Evolutionary conservation across 1,140 invertebrate species (phyloP).

Genomic region (Theocolax elegans): DNA sequence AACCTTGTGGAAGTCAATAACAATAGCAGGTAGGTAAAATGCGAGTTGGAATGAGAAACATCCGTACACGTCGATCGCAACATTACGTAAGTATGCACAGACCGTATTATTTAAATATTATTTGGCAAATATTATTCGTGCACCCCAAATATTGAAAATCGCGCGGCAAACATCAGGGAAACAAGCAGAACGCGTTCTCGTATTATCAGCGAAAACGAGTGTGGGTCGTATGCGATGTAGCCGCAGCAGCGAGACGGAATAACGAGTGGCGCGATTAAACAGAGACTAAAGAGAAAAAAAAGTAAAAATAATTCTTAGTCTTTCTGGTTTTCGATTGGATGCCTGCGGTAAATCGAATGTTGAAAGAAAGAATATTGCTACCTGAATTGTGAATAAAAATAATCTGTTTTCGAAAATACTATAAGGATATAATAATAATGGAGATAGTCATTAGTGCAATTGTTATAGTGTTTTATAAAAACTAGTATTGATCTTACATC

Average conservation of each 20-base stretch:
- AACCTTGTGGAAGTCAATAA: no score
- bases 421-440: no score
- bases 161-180: not conserved
- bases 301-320: not conserved
- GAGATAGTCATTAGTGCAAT: no score
- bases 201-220: not conserved
- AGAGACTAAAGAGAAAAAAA: not conserved
- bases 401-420: no score
- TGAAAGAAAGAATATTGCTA: no score
- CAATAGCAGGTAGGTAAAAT: not conserved
- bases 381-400: no score
- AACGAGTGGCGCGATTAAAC: not conserved
- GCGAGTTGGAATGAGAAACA: not conserved
- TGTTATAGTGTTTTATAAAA: no score
- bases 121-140: not conserved
- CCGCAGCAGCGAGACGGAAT: not conserved
- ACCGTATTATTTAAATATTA: not conserved
- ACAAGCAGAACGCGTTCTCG: not conserved
- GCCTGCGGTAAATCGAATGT: no score
- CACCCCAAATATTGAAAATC: slow-evolving; percentile 2
- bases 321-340: no score
- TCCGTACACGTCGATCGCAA: not conserved
- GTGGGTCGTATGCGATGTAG: no score
- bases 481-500: no score
- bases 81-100: not conserved